Conservation (phyloP, 2,113 vertebrate species). For the Ciconia maguari region DNA sequence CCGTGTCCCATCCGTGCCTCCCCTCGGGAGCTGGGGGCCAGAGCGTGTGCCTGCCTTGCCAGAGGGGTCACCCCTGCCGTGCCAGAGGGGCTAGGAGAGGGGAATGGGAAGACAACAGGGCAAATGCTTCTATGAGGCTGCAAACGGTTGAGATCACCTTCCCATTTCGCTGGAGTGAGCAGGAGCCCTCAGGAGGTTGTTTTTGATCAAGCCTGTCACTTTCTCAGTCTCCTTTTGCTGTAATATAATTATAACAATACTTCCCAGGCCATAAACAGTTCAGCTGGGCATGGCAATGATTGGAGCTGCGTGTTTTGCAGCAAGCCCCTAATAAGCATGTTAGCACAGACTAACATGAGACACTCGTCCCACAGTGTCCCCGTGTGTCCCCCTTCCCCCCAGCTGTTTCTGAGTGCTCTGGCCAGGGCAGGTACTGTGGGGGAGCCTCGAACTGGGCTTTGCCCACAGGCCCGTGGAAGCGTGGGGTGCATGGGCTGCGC, state of each 20-base stretch:
- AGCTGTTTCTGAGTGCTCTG: neutral
- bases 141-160: neutral
- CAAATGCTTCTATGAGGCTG: neutral
- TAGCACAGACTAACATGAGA: neutral
- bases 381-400: fast-evolving
- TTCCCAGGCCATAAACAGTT: neutral
- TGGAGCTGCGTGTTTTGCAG: neutral
- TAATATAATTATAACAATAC: neutral
- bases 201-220: neutral
- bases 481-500: fast-evolving
- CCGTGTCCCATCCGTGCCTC: neutral
- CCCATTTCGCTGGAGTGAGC: fast-evolving
- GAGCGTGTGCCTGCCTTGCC: fast-evolving
- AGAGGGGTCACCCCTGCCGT: fast-evolving
- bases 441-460: neutral
- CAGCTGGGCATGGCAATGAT: neutral
- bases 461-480: neutral
- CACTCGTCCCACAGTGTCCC: fast-evolving
- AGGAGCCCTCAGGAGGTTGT: neutral
- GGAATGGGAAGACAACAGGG: neutral
- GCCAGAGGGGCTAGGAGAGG: neutral
- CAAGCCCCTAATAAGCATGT: neutral
- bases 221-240: neutral
- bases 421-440: fast-evolving
- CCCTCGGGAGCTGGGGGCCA: neutral